These are phyloP conservation scores for Andrena bucephala DNA, from an alignment of 2,888 invertebrate genomes.

Conservation along the genomic window DNA sequence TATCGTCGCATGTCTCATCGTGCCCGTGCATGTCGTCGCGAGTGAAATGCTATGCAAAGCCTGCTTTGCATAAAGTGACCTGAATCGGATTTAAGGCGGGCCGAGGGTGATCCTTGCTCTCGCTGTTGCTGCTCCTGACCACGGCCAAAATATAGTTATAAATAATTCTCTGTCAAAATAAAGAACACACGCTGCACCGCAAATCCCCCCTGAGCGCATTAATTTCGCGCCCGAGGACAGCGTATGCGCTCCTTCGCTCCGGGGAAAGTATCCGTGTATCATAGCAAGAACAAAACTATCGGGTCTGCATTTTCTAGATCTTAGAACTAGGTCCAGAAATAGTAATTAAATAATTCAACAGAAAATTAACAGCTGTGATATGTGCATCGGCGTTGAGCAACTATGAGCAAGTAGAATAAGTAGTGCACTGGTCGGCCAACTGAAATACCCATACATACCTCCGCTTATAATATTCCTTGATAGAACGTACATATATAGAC, in stretches of 20 bases:
- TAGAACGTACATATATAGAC: no score
- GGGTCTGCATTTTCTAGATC: neutral
- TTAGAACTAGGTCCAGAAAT: no score
- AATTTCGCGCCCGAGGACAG: constrained; percentile 54
- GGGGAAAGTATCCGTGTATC: neutral
- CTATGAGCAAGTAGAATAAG: no score
- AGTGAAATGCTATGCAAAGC: constrained; percentile 70
- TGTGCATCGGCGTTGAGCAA: no score
- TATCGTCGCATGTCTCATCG: constrained; percentile 23
- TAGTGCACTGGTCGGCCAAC: no score
- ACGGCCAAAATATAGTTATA: constrained; percentile 66
- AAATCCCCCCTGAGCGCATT: constrained; percentile 70
- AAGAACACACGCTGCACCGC: constrained; percentile 66
- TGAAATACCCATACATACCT: no score
- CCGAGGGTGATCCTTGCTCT: constrained; percentile 25
- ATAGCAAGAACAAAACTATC: neutral
- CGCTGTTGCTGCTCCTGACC: constrained; percentile 20
- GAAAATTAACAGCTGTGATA: no score
- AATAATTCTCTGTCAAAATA: constrained; percentile 77
- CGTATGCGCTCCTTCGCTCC: constrained; percentile 6
- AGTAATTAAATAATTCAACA: no score
- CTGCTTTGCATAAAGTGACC: constrained; percentile 78
- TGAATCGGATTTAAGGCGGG: constrained; percentile 76
- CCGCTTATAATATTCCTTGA: no score
- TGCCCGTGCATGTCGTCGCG: constrained; percentile 31